A percentile compares a stretch with the other conserved stretches of the same genome.
Evolutionary conservation across 2,113 vertebrate species (phyloP).

Genomic region (Lanius collurio): DNA sequence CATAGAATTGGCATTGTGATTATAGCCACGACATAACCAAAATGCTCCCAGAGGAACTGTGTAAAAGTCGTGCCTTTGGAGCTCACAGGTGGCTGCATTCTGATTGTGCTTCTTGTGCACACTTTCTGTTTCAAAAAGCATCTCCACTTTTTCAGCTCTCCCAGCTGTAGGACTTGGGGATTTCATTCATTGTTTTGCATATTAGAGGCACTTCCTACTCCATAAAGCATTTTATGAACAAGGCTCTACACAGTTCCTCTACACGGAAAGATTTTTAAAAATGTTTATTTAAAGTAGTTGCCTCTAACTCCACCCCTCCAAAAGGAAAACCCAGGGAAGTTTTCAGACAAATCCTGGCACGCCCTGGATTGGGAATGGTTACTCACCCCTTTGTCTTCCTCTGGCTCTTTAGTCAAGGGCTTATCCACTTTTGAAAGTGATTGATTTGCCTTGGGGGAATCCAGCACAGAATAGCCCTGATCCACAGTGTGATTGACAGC

Average conservation of each 20-base stretch:
- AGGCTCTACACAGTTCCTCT: not conserved
- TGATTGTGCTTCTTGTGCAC: not conserved
- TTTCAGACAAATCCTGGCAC: not conserved
- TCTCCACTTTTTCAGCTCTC: not conserved
- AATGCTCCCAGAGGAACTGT: not conserved
- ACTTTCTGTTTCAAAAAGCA: not conserved
- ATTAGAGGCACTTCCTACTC: not conserved
- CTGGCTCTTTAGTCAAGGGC: not conserved
- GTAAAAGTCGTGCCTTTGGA: not conserved
- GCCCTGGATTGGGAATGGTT: not conserved
- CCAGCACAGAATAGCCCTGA: not conserved
- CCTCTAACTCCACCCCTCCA: not conserved
- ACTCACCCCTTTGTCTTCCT: constrained; percentile 37
- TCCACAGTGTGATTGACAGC: not conserved
- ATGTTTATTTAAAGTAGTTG: not conserved
- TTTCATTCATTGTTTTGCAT: not conserved
- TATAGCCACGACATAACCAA: not conserved
- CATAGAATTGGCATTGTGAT: not conserved
- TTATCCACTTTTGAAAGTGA: not conserved
- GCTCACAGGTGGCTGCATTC: not conserved
- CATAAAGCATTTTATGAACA: not conserved
- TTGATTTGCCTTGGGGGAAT: not conserved
- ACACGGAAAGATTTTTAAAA: not conserved
- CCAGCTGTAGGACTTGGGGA: not conserved
- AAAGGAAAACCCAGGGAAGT: not conserved